Conservation (phyloP, 2,113 vertebrate species). For the Apus apus region DNA sequence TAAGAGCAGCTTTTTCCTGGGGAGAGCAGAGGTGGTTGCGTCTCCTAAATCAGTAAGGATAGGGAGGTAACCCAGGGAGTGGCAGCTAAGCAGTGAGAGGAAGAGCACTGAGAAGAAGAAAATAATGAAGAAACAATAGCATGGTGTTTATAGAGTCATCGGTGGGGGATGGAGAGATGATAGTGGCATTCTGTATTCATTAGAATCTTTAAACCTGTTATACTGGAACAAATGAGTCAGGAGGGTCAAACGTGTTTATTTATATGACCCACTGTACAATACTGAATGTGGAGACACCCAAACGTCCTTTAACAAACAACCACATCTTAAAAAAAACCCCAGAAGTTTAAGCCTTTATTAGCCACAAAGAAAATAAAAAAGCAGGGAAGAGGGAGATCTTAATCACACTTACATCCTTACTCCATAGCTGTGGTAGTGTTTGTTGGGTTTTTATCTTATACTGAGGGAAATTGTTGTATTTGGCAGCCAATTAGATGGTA, state of each 20-base stretch:
- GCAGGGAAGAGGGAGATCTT: neutral
- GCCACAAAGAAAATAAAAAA: neutral
- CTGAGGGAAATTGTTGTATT: neutral
- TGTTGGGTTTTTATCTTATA: neutral
- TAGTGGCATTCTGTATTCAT: neutral
- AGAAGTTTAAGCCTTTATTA: neutral
- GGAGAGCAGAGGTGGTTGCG: neutral
- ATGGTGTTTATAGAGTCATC: neutral
- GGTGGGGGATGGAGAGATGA: neutral
- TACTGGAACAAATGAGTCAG: conserved; percentile 9
- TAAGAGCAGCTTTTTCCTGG: neutral
- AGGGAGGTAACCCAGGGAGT: neutral
- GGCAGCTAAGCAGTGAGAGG: neutral
- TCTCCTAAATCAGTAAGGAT: neutral
- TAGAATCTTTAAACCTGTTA: conserved; percentile 11
- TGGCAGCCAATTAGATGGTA: neutral
- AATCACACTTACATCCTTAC: neutral
- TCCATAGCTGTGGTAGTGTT: neutral
- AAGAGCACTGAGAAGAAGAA: neutral
- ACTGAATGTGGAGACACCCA: neutral
- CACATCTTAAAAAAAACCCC: neutral
- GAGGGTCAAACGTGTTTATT: neutral
- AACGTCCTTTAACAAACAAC: neutral
- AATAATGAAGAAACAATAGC: neutral
- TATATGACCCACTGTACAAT: neutral